Base-by-base conservation (phyloP, 2,888 invertebrate genomes). In the Digitonthophagus gazella region DNA sequence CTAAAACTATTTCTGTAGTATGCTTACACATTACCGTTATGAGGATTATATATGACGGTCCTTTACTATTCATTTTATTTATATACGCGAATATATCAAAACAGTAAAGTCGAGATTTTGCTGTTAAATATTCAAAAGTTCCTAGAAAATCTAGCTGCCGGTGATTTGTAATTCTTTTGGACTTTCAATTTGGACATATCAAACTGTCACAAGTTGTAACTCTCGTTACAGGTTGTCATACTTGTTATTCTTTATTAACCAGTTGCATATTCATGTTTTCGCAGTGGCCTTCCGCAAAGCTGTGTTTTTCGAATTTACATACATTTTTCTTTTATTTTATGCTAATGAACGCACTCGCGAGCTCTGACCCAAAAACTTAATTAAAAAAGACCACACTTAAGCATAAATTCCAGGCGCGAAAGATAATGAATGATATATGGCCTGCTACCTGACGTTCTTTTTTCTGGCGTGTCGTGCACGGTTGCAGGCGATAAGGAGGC, bases 1-100 rank as follows among this genome's bases (percentile, higher is more conserved):
- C 58, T n/a, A 58, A 44, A 44, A 44, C 28, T 58, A 58, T 58
- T 58, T n/a, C 15, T 16, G 58, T 61, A 19, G 16, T 15, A 61
- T n/a, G 19, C 5, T 61, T 15, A 20, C 16, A n/a, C 15, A 16
- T 16, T 20, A 11, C 19, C 61, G n/a, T n/a, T n/a, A 61, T n/a
- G 61, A 18, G 19, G 19, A 61, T 18, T 61, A 58, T 16, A 14
- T 58, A 58, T 58, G 28, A 44, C 28, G 28, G 6, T 44, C 28
- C 28, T 44, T n/a, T n/a, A n/a, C n/a, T n/a, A n/a, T n/a, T n/a
- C n/a, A 44, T 44, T 44, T 44, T 44, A 44, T 44, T 3, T 44
- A 44, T 44, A 44, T 11, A 44, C 28, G 28, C 4, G 28, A 8
- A 11, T 5, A 11, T 11, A 44, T 44, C 8, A 44, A 44, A 44